Conservation (phyloP, 53 echinoderm and acorn worm species). For the Luidia sarsii region DNA sequence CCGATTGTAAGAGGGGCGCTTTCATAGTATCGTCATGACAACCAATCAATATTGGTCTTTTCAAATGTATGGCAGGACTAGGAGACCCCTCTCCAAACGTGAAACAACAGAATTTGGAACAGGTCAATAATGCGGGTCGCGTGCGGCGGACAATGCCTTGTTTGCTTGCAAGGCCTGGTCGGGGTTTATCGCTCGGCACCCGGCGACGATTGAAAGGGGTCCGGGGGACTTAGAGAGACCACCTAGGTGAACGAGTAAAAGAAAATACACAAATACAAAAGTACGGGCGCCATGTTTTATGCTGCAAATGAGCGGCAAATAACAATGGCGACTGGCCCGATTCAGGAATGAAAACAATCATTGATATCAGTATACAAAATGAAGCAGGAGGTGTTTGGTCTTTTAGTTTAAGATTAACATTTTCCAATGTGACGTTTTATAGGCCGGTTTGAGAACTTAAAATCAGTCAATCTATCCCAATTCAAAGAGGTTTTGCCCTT, state of each 20-base stretch:
- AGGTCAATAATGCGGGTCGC: conserved; percentile 53
- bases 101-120: conserved; percentile 32
- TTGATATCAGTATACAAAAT: too few relatives aligned
- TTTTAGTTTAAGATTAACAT: too few relatives aligned
- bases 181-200: conserved; percentile 8
- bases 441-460: too few relatives aligned
- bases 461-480: too few relatives aligned
- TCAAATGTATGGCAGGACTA: neutral
- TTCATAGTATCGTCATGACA: conserved; percentile 37
- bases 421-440: too few relatives aligned
- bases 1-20: conserved; percentile 21
- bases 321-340: too few relatives aligned
- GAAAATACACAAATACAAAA: neutral
- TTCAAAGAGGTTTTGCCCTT: too few relatives aligned
- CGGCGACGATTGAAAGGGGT: conserved; percentile 42
- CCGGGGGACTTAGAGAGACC: neutral
- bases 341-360: too few relatives aligned
- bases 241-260: conserved; percentile 3
- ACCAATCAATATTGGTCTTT: conserved; percentile 44
- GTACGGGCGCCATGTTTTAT: neutral
- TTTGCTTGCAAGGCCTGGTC: neutral
- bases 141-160: conserved; percentile 44
- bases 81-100: neutral
- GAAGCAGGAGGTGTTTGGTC: too few relatives aligned
- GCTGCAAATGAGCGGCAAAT: too few relatives aligned